A percentile compares a stretch with the other conserved stretches of the same genome.
Evolutionary conservation across 2,797 vertebrate species (phyloP).

Genomic region (Tragopan temminckii): DNA sequence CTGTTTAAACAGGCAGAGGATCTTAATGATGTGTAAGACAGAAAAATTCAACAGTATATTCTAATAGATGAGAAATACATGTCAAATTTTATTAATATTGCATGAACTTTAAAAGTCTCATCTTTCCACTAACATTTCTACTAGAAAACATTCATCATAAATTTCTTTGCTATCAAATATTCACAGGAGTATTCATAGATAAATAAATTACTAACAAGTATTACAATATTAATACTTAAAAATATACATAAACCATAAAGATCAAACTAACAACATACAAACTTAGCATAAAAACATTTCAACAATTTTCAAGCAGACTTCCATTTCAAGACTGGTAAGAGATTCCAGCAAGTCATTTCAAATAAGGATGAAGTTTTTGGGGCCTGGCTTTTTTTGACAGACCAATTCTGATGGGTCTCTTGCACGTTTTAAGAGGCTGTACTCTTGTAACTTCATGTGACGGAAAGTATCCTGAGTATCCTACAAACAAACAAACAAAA

Average conservation of each 20-base stretch:
- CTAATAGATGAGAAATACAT: conserved; percentile 56
- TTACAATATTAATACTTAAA: conserved; percentile 47
- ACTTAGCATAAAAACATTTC: conserved; percentile 34
- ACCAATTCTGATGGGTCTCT: conserved; percentile 89
- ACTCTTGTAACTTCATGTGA: conserved; percentile 81
- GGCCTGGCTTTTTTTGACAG: conserved; percentile 90
- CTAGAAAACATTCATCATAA: conserved; percentile 50
- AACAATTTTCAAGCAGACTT: conserved; percentile 14
- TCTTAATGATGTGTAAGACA: background rate
- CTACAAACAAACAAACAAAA: conserved; percentile 37
- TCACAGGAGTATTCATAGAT: conserved; percentile 23
- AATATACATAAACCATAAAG: background rate
- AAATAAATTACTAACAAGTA: conserved; percentile 47
- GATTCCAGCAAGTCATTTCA: conserved; percentile 75
- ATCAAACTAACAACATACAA: conserved; percentile 36
- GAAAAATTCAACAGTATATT: conserved; percentile 12
- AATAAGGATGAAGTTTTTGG: conserved; percentile 89
- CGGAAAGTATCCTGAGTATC: conserved; percentile 75
- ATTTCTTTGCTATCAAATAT: conserved; percentile 41
- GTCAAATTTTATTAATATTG: conserved; percentile 65
- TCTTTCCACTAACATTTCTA: conserved; percentile 37
- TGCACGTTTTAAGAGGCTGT: conserved; percentile 90
- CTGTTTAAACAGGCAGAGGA: background rate
- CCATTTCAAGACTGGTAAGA: background rate
- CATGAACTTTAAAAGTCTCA: conserved; percentile 57